phyloP scores from a whole-genome alignment of 2,113 vertebrate species.

The Embiotoca jacksoni region DNA sequence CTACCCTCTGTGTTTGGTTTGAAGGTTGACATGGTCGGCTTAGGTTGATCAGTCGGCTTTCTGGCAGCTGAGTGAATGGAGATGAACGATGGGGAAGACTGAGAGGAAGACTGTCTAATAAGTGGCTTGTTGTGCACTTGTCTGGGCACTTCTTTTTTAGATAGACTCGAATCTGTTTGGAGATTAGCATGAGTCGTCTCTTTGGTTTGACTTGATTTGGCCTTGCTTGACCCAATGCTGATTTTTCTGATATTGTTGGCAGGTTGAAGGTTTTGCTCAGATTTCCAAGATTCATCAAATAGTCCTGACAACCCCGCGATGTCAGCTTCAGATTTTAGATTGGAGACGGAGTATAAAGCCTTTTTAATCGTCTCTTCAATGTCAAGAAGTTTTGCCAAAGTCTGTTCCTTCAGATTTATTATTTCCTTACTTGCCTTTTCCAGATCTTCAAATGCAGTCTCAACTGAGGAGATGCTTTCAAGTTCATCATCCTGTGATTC shows the following conservation, averaged over 20 bases:
- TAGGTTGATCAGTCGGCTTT: constrained; percentile 77
- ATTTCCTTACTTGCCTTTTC: constrained; percentile 93
- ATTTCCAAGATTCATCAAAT: constrained; percentile 89
- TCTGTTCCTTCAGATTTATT: constrained; percentile 93
- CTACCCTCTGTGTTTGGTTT: constrained; percentile 57
- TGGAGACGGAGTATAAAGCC: constrained; percentile 93
- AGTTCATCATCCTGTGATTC: constrained; percentile 79
- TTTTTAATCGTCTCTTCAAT: constrained; percentile 95
- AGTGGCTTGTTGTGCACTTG: constrained; percentile 43
- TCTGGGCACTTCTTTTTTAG: constrained; percentile 24
- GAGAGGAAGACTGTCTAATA: constrained; percentile 80
- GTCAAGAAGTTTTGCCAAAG: constrained; percentile 90
- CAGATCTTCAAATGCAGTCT: constrained; percentile 91
- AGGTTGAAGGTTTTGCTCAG: constrained; percentile 72
- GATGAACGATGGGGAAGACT: constrained; percentile 92
- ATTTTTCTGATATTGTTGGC: constrained; percentile 87
- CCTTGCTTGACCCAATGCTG: constrained; percentile 87
- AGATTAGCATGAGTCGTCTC: constrained; percentile 58
- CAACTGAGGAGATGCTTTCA: constrained; percentile 87
- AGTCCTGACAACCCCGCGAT: constrained; percentile 88
- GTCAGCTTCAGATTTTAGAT: constrained; percentile 92
- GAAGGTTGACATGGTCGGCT: constrained; percentile 61
- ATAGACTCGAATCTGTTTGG: constrained; percentile 63
- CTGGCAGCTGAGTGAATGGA: constrained; percentile 92
- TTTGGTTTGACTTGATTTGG: constrained; percentile 63